phyloP scores from a whole-genome alignment of 2,113 vertebrate species.

The Calyptomena viridis region DNA sequence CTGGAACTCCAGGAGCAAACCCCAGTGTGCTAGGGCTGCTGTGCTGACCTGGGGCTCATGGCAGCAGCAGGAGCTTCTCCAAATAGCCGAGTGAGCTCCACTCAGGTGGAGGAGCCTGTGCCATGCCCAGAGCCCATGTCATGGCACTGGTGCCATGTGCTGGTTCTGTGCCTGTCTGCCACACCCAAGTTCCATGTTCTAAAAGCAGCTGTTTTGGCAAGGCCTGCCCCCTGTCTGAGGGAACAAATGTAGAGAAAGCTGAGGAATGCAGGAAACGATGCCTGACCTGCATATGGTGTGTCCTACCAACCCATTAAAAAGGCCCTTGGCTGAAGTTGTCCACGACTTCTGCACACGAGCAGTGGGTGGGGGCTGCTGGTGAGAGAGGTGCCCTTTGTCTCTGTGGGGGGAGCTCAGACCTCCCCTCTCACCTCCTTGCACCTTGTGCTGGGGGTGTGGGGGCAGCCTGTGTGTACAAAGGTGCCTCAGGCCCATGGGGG shows the following conservation, averaged over 20 bases:
- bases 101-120: not conserved
- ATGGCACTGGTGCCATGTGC: not conserved
- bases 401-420: not conserved
- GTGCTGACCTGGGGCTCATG: accelerated
- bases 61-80: not conserved
- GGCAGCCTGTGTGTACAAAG: not conserved
- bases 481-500: not conserved
- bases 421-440: accelerated
- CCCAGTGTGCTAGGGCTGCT: not conserved
- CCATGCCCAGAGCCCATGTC: not conserved
- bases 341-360: not conserved
- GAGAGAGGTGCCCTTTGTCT: not conserved
- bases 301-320: slow-evolving; percentile 20
- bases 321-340: not conserved
- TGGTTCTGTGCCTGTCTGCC: not conserved
- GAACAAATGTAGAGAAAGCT: not conserved
- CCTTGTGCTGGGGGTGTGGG: too few species aligned
- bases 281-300: accelerated
- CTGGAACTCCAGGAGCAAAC: not conserved
- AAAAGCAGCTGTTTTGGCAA: not conserved
- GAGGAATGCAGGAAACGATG: not conserved
- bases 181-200: not conserved
- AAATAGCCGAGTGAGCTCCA: not conserved
- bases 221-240: not conserved
- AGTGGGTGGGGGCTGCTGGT: not conserved